Percentiles rank a stretch among this genome's conserved stretches.
These are phyloP conservation scores for Isurus oxyrinchus DNA, from an alignment of 2,113 vertebrate genomes.

Conservation along the genomic window DNA sequence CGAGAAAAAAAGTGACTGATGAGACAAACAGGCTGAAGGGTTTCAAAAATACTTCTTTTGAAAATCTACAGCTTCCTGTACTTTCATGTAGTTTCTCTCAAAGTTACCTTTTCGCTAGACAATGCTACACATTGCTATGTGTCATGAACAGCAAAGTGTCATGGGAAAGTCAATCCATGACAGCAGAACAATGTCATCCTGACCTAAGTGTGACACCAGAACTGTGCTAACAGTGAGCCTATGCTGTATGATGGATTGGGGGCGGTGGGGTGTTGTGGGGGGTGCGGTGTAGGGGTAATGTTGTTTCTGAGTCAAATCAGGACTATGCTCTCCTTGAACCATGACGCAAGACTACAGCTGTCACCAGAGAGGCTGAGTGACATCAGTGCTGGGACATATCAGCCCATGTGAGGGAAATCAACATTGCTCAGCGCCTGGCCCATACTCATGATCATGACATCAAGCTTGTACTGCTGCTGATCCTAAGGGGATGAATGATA, in stretches of 20 bases:
- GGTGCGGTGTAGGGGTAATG: too few species aligned
- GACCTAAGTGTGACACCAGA: not conserved
- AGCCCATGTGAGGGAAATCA: too few species aligned
- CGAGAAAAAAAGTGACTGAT: not conserved
- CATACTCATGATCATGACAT: not conserved
- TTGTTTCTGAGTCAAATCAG: not conserved
- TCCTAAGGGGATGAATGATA: not conserved
- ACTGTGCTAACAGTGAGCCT: too few species aligned
- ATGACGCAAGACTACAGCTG: not conserved
- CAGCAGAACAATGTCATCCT: not conserved
- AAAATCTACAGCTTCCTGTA: not conserved
- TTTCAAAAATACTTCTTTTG: not conserved
- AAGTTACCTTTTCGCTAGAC: not conserved
- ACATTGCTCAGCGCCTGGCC: too few species aligned
- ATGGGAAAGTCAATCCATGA: not conserved
- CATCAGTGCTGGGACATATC: too few species aligned
- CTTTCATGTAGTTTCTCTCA: not conserved
- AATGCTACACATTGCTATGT: not conserved
- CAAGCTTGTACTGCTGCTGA: not conserved
- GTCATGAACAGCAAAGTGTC: not conserved
- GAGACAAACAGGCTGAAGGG: not conserved
- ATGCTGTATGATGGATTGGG: not conserved
- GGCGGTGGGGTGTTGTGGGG: not conserved
- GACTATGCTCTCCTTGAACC: not conserved
- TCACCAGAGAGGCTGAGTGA: not conserved